Percentiles rank a stretch among this genome's conserved stretches.
Evolutionary conservation across 2,113 vertebrate species (phyloP).

Genomic region (Cyanocitta stelleri): DNA sequence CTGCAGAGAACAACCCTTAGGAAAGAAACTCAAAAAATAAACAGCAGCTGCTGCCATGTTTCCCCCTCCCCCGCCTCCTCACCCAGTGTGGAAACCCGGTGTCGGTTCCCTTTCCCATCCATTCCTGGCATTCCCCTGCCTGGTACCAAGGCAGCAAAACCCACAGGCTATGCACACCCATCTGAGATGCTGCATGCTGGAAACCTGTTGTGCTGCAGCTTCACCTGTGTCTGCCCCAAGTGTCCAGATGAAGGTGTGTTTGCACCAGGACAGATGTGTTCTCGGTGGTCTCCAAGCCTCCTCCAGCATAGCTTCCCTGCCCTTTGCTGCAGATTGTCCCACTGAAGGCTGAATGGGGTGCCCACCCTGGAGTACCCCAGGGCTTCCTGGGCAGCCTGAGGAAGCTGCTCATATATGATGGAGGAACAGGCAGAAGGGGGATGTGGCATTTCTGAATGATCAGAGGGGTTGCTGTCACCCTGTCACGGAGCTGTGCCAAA

Average conservation of each 20-base stretch:
- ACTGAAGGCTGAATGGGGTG: neutral
- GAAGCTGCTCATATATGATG: fast-evolving
- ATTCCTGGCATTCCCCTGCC: neutral
- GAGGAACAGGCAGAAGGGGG: neutral
- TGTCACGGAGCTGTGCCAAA: fast-evolving
- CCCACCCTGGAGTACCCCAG: neutral
- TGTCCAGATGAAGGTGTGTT: neutral
- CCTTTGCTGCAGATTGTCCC: neutral
- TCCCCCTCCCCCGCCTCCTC: neutral
- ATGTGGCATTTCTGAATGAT: neutral
- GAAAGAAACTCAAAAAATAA: slow-evolving; percentile 24
- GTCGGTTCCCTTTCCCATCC: neutral
- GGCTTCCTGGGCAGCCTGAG: neutral
- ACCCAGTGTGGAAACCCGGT: neutral
- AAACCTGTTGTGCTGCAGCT: neutral
- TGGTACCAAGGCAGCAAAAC: neutral
- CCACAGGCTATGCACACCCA: fast-evolving
- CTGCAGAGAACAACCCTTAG: slow-evolving; percentile 33
- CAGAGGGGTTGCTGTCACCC: neutral
- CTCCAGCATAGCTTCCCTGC: neutral
- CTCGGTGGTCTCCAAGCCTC: neutral
- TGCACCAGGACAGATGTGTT: neutral
- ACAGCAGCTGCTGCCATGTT: slow-evolving; percentile 38
- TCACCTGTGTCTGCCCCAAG: fast-evolving
- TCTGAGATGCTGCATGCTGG: neutral